Evolutionary conservation across 2,888 invertebrate species (phyloP), one percentile per base, ranked within the genome.

Genomic region (Brachyopa scutellaris): DNA sequence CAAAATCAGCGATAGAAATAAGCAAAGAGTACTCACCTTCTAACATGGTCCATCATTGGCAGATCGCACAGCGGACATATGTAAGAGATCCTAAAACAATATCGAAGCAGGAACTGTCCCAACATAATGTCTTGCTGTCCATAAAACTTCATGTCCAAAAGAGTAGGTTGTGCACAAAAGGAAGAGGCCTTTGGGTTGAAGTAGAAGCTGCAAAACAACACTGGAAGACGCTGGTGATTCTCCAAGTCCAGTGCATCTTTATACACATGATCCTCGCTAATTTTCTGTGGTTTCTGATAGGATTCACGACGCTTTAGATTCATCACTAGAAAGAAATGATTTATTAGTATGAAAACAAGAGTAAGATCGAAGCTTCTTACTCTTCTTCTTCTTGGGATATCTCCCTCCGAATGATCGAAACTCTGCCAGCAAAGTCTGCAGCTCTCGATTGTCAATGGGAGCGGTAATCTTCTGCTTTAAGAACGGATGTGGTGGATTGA

Each of bases 81-180:
- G 89, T 97, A 97, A 1, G 95, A 93, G 5, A 94, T 92, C 72
- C 96, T 94, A 89, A 98, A 96, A 89, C 98, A 99, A 88, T 98
- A 98, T 72, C 95, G 93, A 88, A 98, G 96, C 45, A 99, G 92
- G 88, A 99, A 99, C 83, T 95, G 95, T 31, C 99, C 99, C 45
- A 99, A 91, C 0, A 98, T 96, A 86, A 99, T 97, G 90, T 99
- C 99, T 88, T 98, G 97, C 17, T 94, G 93, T 0, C 97, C 97
- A 90, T 99, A 99, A 91, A 98, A 96, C 87, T 97, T 96, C 97
- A 99, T 99, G 66, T 90, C 89, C 64, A 91, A 76, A 42, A 91
- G 77, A 17, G 89, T 89, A 5, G 91, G 90, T 29, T 88, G 87
- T 6, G 90, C 90, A 83, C 91, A 91, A 84, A 90, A 91, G 0